Conservation (phyloP, 2,113 vertebrate genomes). For the Peromyscus californicus region DNA sequence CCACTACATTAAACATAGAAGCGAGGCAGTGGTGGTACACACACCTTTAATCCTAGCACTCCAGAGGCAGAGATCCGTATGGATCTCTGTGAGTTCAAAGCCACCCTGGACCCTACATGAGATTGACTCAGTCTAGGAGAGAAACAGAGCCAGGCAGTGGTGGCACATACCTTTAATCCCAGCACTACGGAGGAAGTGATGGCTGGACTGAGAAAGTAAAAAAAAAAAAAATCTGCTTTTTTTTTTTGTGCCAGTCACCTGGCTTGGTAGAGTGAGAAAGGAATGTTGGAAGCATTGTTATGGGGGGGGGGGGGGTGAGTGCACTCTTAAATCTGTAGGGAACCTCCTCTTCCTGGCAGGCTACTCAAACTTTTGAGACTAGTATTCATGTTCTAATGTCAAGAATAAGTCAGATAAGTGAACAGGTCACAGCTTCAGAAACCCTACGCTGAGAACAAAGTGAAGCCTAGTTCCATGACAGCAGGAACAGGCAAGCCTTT, state of each 20-base stretch:
- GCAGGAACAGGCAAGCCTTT: background rate
- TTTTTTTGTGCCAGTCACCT: background rate
- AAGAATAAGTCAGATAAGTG: background rate
- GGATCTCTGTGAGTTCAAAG: too few relatives aligned
- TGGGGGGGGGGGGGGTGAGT: background rate
- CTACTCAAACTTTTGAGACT: background rate
- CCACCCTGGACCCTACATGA: too few relatives aligned
- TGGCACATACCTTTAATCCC: too few relatives aligned
- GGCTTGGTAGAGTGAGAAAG: background rate
- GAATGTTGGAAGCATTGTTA: background rate
- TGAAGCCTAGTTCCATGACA: background rate
- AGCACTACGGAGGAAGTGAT: too few relatives aligned
- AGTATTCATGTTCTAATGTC: background rate
- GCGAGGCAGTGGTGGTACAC: too few relatives aligned
- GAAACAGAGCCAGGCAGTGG: too few relatives aligned
- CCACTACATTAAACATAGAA: too few relatives aligned
- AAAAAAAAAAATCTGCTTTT: background rate
- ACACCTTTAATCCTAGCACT: too few relatives aligned
- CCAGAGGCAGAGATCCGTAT: too few relatives aligned
- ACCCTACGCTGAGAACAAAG: background rate
- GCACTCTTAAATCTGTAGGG: background rate
- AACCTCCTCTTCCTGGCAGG: background rate
- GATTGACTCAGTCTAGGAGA: too few relatives aligned
- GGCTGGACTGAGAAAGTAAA: too few relatives aligned
- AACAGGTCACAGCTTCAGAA: background rate